Evolutionary conservation across 2,113 vertebrate genomes (phyloP).

Genomic region (Thunnus maccoyii): DNA sequence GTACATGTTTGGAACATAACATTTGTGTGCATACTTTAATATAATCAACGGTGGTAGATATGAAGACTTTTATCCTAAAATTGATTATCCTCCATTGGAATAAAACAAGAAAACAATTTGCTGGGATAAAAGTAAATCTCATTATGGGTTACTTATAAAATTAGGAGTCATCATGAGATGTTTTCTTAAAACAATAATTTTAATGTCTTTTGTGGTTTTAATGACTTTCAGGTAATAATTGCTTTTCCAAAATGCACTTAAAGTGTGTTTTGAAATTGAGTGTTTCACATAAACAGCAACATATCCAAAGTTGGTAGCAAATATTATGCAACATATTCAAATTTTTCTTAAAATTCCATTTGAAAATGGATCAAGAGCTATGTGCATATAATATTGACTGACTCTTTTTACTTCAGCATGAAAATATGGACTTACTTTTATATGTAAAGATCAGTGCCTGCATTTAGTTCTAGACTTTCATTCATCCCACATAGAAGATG

Average conservation of each 20-base stretch:
- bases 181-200: background rate
- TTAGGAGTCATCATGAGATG: background rate
- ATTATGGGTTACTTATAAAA: conserved; percentile 8
- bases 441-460: conserved; percentile 27
- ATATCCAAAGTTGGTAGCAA: background rate
- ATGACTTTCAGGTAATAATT: background rate
- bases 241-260: background rate
- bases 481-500: background rate
- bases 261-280: background rate
- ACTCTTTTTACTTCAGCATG: background rate
- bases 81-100: background rate
- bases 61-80: conserved; percentile 6
- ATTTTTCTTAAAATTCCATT: conserved; percentile 8
- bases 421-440: conserved; percentile 8
- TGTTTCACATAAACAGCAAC: conserved; percentile 21
- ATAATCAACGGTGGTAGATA: background rate
- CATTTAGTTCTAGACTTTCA: background rate
- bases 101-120: background rate
- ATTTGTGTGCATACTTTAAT: conserved; percentile 41
- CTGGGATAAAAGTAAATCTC: background rate
- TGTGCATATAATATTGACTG: background rate
- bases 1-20: conserved; percentile 23
- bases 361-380: background rate
- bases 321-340: background rate
- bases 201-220: conserved; percentile 21